Percentiles rank a stretch among this genome's conserved stretches.
phyloP scores from a whole-genome alignment of 2,113 vertebrate genomes.

The Solea solea region DNA sequence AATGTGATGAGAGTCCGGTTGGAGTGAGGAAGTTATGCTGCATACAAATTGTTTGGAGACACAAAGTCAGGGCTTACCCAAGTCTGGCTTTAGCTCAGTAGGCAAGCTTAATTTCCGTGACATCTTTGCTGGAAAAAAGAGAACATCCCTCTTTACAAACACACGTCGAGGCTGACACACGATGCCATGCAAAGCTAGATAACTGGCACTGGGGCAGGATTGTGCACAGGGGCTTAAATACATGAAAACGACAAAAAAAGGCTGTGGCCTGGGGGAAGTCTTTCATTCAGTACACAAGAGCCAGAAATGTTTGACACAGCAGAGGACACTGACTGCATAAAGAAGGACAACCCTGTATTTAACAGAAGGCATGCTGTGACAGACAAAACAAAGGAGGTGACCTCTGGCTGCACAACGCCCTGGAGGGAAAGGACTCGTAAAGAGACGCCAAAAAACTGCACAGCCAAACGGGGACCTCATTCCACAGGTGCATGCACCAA shows the following conservation, averaged over 20 bases:
- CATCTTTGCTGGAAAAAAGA: slow-evolving; percentile 99
- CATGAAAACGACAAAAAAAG: slow-evolving; percentile 35
- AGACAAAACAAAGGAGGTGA: slow-evolving; percentile 64
- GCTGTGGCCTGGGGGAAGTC: slow-evolving; percentile 32
- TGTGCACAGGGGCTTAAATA: slow-evolving; percentile 55
- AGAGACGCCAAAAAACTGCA: slow-evolving; percentile 51
- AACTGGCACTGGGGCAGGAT: slow-evolving; percentile 50
- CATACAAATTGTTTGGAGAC: slow-evolving; percentile 72
- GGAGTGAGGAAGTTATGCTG: slow-evolving; percentile 47
- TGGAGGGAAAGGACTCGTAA: slow-evolving; percentile 61
- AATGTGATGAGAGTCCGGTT: slow-evolving; percentile 67
- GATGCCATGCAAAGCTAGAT: slow-evolving; percentile 81
- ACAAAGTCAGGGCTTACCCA: slow-evolving; percentile 94
- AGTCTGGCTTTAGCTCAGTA: slow-evolving; percentile 99
- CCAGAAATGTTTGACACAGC: slow-evolving; percentile 57
- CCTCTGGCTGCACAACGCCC: slow-evolving; percentile 57
- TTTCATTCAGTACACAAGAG: slow-evolving; percentile 27
- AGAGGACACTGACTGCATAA: slow-evolving; percentile 47
- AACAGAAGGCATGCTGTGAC: slow-evolving; percentile 76
- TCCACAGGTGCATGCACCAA: slow-evolving; percentile 80
- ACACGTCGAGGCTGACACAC: slow-evolving; percentile 76
- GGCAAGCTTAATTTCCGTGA: slow-evolving; percentile 99
- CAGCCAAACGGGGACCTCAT: slow-evolving; percentile 73
- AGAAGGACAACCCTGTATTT: slow-evolving; percentile 42
- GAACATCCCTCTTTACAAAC: slow-evolving; percentile 93